A percentile compares a stretch with the other conserved stretches of the same genome.
phyloP scores from a whole-genome alignment of 2,888 invertebrate species.

The Leistus spinibarbis region DNA sequence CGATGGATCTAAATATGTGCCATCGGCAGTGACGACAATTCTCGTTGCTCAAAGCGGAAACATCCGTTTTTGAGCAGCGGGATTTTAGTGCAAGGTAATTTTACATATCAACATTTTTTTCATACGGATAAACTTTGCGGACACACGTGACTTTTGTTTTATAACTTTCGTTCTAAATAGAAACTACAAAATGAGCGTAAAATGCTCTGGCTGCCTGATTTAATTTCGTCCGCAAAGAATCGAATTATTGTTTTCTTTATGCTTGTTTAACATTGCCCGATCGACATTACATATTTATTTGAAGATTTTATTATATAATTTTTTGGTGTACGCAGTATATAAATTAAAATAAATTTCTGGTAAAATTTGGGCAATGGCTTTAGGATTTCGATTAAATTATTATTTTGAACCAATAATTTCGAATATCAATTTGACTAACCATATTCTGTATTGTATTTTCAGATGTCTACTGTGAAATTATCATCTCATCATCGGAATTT shows the following conservation, averaged over 20 bases:
- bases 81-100: constrained; percentile 13
- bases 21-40: not conserved
- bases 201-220: too few relatives aligned
- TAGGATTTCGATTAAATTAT: not conserved
- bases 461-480: not conserved
- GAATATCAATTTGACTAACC: not conserved
- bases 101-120: not conserved
- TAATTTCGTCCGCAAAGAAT: too few relatives aligned
- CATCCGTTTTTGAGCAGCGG: constrained; percentile 8
- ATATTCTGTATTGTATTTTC: not conserved
- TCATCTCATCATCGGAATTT: not conserved
- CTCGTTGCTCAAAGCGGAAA: not conserved
- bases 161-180: too few relatives aligned
- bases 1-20: not conserved
- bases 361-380: too few relatives aligned
- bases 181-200: too few relatives aligned
- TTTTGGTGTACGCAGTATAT: too few relatives aligned
- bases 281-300: too few relatives aligned
- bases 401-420: not conserved
- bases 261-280: too few relatives aligned
- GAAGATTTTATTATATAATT: too few relatives aligned
- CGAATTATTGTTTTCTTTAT: too few relatives aligned
- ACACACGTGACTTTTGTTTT: too few relatives aligned
- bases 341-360: too few relatives aligned
- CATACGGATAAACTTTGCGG: not conserved